Conservation (phyloP, 2,113 vertebrate genomes). For the Fregetta grallaria region DNA sequence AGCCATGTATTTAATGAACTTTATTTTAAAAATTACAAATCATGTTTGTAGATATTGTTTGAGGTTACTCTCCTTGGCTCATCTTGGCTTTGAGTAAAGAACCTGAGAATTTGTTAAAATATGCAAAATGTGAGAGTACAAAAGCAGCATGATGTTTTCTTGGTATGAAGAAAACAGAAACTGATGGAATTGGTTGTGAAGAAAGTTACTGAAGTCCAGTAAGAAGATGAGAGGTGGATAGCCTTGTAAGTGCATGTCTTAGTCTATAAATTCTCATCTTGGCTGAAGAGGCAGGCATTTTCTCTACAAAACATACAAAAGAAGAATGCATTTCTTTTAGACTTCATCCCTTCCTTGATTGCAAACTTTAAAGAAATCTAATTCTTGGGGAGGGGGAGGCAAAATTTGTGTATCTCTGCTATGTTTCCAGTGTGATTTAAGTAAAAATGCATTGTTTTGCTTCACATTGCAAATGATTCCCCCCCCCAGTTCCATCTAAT, state of each 20-base stretch:
- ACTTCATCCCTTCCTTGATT: background rate
- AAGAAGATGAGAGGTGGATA: background rate
- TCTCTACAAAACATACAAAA: background rate
- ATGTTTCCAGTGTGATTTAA: background rate
- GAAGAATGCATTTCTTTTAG: background rate
- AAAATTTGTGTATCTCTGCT: background rate
- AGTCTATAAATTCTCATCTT: background rate
- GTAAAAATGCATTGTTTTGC: background rate
- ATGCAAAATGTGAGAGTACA: background rate
- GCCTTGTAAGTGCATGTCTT: background rate
- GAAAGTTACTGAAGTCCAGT: background rate
- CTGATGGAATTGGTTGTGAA: background rate
- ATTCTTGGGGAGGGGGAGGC: background rate
- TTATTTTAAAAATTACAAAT: background rate
- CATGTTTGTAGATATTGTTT: accelerated
- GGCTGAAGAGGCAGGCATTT: background rate
- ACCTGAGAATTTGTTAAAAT: background rate
- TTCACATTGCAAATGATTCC: background rate
- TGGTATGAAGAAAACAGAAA: background rate
- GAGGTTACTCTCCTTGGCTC: background rate
- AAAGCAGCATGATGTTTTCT: background rate
- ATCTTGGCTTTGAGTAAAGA: background rate
- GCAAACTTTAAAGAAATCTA: background rate
- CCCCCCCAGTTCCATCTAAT: background rate
- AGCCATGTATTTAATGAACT: background rate